These are phyloP conservation scores for Brenthis ino DNA, from an alignment of 2,888 invertebrate genomes.

Conservation along the genomic window DNA sequence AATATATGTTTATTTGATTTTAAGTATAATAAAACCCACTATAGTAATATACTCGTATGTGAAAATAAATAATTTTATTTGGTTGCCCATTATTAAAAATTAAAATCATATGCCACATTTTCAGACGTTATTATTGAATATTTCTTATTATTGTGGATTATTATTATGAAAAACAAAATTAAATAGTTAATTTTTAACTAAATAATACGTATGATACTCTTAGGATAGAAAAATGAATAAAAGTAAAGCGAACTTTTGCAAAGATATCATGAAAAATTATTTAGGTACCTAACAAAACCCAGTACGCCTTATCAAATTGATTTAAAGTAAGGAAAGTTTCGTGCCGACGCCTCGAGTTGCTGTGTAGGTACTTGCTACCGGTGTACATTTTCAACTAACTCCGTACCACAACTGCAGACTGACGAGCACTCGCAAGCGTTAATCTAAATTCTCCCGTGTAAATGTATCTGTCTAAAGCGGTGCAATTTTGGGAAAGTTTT, in stretches of 20 bases:
- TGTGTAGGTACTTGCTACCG: not conserved
- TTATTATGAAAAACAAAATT: no score
- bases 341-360: conserved; percentile 27
- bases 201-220: not conserved
- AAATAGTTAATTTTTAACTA: no score
- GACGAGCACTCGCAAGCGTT: conserved; percentile 30
- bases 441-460: conserved; percentile 32
- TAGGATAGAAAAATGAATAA: conserved; percentile 6
- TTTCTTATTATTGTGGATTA: no score
- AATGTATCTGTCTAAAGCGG: conserved; percentile 27
- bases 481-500: conserved; percentile 15
- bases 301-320: conserved; percentile 28
- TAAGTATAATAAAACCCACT: no score
- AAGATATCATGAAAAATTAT: conserved; percentile 12
- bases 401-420: conserved; percentile 41
- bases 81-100: no score
- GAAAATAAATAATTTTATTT: no score
- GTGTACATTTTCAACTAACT: conserved; percentile 32
- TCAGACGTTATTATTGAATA: no score
- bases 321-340: conserved; percentile 29
- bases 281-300: conserved; percentile 20
- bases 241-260: conserved; percentile 4
- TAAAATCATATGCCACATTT: no score
- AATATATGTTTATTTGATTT: no score
- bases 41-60: no score